Conservation (phyloP, 23 tunicate genomes). For the Phallusia fumigata region DNA sequence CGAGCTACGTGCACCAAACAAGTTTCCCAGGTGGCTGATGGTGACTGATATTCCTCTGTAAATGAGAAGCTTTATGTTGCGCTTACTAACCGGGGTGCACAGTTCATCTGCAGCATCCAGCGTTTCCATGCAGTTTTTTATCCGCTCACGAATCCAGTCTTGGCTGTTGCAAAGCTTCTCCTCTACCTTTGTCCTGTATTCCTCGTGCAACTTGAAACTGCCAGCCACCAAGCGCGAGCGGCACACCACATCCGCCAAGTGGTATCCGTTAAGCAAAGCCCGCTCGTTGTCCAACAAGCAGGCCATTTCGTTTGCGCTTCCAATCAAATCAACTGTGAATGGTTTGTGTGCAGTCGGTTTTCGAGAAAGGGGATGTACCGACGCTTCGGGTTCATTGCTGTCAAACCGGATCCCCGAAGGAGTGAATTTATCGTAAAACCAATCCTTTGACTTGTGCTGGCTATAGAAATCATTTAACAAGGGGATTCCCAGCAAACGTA, state of each 20-base stretch:
- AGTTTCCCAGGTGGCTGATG: conserved; percentile 26
- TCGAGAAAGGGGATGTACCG: conserved; percentile 38
- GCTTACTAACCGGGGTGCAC: neutral
- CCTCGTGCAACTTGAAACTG: neutral
- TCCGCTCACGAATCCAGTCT: neutral
- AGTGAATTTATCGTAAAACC: conserved; percentile 40
- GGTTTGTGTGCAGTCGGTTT: conserved; percentile 29
- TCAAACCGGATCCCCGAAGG: conserved; percentile 38
- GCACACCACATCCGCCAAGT: conserved; percentile 15
- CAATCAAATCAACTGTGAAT: conserved; percentile 20
- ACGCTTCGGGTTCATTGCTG: conserved; percentile 47
- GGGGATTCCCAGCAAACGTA: conserved; percentile 34
- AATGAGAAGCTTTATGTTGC: conserved; percentile 12
- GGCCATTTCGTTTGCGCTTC: conserved; percentile 21
- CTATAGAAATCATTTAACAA: conserved; percentile 33
- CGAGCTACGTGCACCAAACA: neutral
- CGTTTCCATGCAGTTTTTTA: neutral
- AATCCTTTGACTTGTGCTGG: conserved; percentile 14
- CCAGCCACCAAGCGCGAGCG: conserved; percentile 30
- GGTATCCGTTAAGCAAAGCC: neutral
- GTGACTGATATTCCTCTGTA: conserved; percentile 17
- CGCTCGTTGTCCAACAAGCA: neutral
- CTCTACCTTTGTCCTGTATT: neutral
- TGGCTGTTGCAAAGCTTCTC: neutral
- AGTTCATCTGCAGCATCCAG: conserved; percentile 10